Base-by-base conservation (phyloP, 2,888 invertebrate species). In the Synanthedon tipuliformis region DNA sequence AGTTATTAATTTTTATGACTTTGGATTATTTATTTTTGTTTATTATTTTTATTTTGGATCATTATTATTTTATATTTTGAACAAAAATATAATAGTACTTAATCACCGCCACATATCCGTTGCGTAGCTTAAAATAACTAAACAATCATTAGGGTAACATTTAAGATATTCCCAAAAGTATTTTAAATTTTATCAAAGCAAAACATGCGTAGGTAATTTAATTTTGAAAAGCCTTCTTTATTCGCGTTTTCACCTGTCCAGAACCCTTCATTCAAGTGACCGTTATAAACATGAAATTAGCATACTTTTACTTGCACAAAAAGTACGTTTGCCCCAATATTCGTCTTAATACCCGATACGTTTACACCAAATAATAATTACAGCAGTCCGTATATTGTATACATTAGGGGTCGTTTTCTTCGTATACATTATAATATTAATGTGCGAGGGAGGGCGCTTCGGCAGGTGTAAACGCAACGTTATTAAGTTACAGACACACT, bases 321-420 rank as follows among this genome's bases (percentile, higher is more conserved):
- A 80, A 78, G 69, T 74, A 73, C 69, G 72, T 74, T 71, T 67
- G 70, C 77, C 78, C 78, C 73, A 69, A 75, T 73, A 71, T 68
- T 59, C 58, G 64, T 45, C 45, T 45, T 45, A 81, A 81, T 80
- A 81, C 82, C 81, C 82, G 79, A 83, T 86, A 82, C 82, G 71
- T 82, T 84, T 82, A 79, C 81, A 84, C 84, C 78, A 80, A 85
- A 85, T 81, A 78, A 81, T 85, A 81, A 86, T 81, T 83, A 83
- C 75, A 60, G 64, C 65, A 71, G 73, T 76, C 72, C 75, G 69
- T 78, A 78, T 71, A 73, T 69, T 73, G 77, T 77, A 77, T 76
- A 75, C 73, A 77, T 79, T 78, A 76, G 75, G 78, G 75, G 71
- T 68, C 74, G 64, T 67, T 76, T 74, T 75, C 72, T 67, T 69